Percentiles rank a stretch among this genome's conserved stretches.
phyloP scores from a whole-genome alignment of 2,797 vertebrate species.

The Chromis chromis region DNA sequence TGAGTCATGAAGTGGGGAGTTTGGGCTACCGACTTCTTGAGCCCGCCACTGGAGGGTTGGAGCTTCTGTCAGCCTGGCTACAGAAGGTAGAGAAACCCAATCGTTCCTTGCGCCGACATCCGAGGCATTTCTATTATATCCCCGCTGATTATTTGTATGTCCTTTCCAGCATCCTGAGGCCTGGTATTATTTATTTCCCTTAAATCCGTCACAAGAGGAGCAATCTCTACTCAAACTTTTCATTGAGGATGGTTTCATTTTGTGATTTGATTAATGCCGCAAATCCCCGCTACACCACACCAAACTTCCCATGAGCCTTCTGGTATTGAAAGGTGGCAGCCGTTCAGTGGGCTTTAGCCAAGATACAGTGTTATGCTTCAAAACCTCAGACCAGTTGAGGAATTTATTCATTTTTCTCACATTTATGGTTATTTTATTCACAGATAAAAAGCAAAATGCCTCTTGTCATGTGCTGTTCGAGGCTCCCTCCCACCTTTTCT shows the following conservation, averaged over 20 bases:
- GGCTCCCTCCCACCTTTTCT: slow-evolving; percentile 9
- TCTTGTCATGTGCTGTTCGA: background rate
- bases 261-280: slow-evolving; percentile 54
- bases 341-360: slow-evolving; percentile 15
- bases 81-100: slow-evolving; percentile 55
- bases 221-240: slow-evolving; percentile 23
- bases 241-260: slow-evolving; percentile 29
- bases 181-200: slow-evolving; percentile 59
- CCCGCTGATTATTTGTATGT: slow-evolving; percentile 61
- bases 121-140: slow-evolving; percentile 63
- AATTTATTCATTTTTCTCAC: slow-evolving; percentile 12
- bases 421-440: slow-evolving; percentile 20
- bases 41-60: slow-evolving; percentile 48
- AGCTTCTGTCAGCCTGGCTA: slow-evolving; percentile 39
- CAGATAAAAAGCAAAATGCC: background rate
- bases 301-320: slow-evolving; percentile 31
- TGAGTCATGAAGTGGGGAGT: slow-evolving; percentile 66
- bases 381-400: slow-evolving; percentile 13
- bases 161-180: slow-evolving; percentile 47
- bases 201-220: slow-evolving; percentile 37
- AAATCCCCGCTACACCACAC: slow-evolving; percentile 16
- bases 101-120: slow-evolving; percentile 53
- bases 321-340: slow-evolving; percentile 37
- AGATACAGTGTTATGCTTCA: slow-evolving; percentile 38
- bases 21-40: slow-evolving; percentile 36